phyloP scores from a whole-genome alignment of 2,888 invertebrate genomes.

The Nemotelus pantherinus region DNA sequence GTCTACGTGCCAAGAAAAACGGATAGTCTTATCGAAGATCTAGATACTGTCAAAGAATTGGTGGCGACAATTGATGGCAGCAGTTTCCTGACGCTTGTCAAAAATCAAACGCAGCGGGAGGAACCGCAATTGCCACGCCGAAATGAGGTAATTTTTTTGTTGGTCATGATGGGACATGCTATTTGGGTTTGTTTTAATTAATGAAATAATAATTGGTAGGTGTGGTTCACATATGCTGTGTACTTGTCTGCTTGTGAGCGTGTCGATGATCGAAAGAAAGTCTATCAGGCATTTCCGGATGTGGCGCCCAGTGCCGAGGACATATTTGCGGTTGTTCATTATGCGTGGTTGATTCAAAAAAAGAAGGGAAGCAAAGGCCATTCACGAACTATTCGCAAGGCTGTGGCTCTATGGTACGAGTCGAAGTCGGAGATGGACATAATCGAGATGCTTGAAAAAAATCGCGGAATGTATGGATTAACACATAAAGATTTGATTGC shows the following conservation, averaged over 20 bases:
- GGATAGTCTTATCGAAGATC: conserved; percentile 49
- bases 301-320: conserved; percentile 56
- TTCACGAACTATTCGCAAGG: conserved; percentile 58
- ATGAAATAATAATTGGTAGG: conserved; percentile 48
- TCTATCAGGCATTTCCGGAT: conserved; percentile 54
- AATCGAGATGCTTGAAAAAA: conserved; percentile 56
- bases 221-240: conserved; percentile 57
- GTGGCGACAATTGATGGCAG: conserved; percentile 49
- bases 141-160: conserved; percentile 57
- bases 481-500: conserved; percentile 57
- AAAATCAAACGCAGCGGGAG: conserved; percentile 49
- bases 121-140: conserved; percentile 54
- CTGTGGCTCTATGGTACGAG: conserved; percentile 59
- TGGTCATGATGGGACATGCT: no score
- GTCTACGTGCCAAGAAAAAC: conserved; percentile 54
- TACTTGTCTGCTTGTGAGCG: conserved; percentile 53
- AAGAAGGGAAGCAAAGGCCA: conserved; percentile 54
- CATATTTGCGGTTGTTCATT: conserved; percentile 58
- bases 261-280: conserved; percentile 18
- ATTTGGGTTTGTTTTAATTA: neutral
- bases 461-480: conserved; percentile 54
- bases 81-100: conserved; percentile 53
- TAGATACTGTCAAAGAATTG: conserved; percentile 52
- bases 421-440: conserved; percentile 53
- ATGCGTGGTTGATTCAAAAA: conserved; percentile 55